Percentiles rank a stretch among this genome's conserved stretches.
phyloP scores from a whole-genome alignment of 2,113 vertebrate genomes.

The Embiotoca jacksoni region DNA sequence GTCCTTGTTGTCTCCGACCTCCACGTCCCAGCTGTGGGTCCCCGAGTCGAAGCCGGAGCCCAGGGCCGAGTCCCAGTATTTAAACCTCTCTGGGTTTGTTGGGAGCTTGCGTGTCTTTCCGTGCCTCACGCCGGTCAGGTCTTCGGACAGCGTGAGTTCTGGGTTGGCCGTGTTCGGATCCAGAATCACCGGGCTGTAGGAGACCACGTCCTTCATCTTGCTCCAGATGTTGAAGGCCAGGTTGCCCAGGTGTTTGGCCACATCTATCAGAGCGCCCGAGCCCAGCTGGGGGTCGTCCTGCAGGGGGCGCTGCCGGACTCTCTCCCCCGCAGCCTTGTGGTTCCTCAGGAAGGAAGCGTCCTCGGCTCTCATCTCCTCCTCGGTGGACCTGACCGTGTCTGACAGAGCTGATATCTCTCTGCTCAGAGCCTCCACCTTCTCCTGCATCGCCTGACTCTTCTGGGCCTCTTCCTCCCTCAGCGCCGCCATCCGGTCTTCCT shows the following conservation, averaged over 20 bases:
- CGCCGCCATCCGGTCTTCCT: conserved; percentile 1
- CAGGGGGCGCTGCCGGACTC: conserved; percentile 2
- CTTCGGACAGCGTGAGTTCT: neutral
- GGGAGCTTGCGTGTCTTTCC: neutral
- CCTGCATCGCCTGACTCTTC: neutral
- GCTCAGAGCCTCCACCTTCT: conserved; percentile 8
- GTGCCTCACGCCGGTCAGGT: neutral
- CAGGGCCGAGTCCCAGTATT: neutral
- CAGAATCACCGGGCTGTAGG: conserved; percentile 14
- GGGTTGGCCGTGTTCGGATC: conserved; percentile 16
- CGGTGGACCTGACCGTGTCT: neutral
- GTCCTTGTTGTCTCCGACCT: neutral
- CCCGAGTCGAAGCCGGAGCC: neutral
- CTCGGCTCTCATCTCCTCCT: conserved; percentile 12
- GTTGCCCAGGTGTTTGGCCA: conserved; percentile 9
- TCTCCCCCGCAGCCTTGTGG: conserved; percentile 2
- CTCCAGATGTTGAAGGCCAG: conserved; percentile 13
- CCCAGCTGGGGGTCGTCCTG: neutral
- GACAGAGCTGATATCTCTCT: conserved; percentile 10
- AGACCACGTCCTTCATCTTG: conserved; percentile 18
- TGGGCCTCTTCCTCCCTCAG: neutral
- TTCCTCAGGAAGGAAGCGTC: conserved; percentile 11
- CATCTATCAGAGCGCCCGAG: neutral
- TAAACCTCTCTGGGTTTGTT: neutral
- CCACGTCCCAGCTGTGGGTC: conserved; percentile 17